Evolutionary conservation across 2,797 vertebrate species (phyloP), one percentile per base, ranked within the genome.

Genomic region (Crocidura indochinensis): DNA sequence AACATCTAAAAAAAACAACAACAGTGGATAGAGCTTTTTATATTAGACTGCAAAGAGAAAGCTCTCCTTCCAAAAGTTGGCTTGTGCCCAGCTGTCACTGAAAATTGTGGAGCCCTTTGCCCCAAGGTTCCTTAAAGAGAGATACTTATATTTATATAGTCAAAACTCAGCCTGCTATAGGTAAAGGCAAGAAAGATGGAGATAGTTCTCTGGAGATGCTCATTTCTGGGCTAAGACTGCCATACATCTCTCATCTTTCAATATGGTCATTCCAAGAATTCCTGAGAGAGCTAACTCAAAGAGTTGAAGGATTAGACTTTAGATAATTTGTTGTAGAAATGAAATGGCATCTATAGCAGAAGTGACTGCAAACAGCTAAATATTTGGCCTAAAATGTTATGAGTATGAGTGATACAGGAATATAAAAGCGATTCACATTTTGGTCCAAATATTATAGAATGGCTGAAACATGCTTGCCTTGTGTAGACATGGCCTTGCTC

Each of bases 321-420:
- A 90, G 27, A 62, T 38, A 8, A 10, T n/a, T 68, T 76, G 47
- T 75, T 26, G 22, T 2, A 20, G 64, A 93, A 90, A 78, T 49
- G 46, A 93, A 90, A 78, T 49, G 46, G 19, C 9, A 76, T 49
- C 76, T 84, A 56, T 47, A 93, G 62, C 60, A 65, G 22, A 91
- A 29, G 27, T 92, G 78, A 75, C 71, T 51, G 31, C 17, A 93
- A 88, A 84, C 14, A 65, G 19, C 22, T 76, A 69, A 91, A 83
- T 79, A 91, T 89, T 75, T 93, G 92, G 38, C 75, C 77, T 64
- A 79, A 94, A 94, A 79, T 79, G 38, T 87, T 49, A 51, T 31
- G 49, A 12, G 78, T 72, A 44, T 47, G 60, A 82, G 56, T 11
- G 68, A 89, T 24, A 71, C 47, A 72, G 46, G 53, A 56, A 46